Evolutionary conservation across 1,140 invertebrate genomes (phyloP).

Genomic region (Delia radicum): DNA sequence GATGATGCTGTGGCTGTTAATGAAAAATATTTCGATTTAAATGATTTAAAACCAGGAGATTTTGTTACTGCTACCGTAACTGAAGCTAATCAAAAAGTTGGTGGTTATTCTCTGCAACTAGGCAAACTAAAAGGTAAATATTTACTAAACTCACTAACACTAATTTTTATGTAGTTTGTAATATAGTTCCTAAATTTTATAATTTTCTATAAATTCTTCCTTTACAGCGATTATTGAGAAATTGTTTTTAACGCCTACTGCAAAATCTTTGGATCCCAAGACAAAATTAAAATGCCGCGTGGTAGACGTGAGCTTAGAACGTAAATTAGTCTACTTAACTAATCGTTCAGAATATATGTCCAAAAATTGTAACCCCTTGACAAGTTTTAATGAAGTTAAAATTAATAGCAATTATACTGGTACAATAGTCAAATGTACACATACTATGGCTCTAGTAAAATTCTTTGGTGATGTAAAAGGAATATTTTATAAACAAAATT

Average conservation of each 20-base stretch:
- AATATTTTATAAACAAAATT: slow-evolving; percentile 58
- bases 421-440: slow-evolving; percentile 58
- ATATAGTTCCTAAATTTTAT: neutral
- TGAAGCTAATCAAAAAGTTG: slow-evolving; percentile 45
- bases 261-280: slow-evolving; percentile 35
- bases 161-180: neutral
- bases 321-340: slow-evolving; percentile 59
- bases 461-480: slow-evolving; percentile 65
- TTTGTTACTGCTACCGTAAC: slow-evolving; percentile 57
- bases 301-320: slow-evolving; percentile 51
- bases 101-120: slow-evolving; percentile 44
- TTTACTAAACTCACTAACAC: neutral
- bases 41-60: slow-evolving; percentile 60
- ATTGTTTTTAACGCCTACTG: slow-evolving; percentile 37
- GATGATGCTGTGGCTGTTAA: slow-evolving; percentile 61
- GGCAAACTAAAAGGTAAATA: slow-evolving; percentile 39
- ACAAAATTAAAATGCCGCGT: slow-evolving; percentile 56
- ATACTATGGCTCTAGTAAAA: slow-evolving; percentile 59
- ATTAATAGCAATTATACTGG: slow-evolving; percentile 60
- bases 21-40: slow-evolving; percentile 56
- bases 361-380: slow-evolving; percentile 58
- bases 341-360: slow-evolving; percentile 58
- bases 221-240: slow-evolving; percentile 44
- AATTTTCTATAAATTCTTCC: slow-evolving; percentile 4
- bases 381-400: slow-evolving; percentile 56